Evolutionary conservation across 2,113 vertebrate species (phyloP).

Genomic region (Tragulus kanchil): DNA sequence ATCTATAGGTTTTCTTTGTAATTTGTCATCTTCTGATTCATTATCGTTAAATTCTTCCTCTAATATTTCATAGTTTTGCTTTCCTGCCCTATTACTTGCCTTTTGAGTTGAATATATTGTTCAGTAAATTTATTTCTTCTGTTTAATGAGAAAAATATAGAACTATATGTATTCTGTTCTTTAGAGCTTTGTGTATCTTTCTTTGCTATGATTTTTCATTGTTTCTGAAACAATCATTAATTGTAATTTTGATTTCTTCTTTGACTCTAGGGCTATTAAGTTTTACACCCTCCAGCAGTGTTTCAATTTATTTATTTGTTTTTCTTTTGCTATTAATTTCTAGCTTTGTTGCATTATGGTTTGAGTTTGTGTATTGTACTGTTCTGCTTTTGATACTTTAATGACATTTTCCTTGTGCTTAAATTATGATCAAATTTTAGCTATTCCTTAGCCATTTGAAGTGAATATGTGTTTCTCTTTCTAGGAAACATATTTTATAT

Average conservation of each 20-base stretch:
- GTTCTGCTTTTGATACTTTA: constrained; percentile 59
- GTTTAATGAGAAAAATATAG: constrained; percentile 69
- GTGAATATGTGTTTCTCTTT: constrained; percentile 48
- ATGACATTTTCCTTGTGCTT: constrained; percentile 62
- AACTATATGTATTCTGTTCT: constrained; percentile 37
- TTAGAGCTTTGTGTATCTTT: constrained; percentile 49
- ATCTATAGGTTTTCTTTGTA: constrained; percentile 52
- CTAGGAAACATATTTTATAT: constrained; percentile 56
- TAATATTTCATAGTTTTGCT: constrained; percentile 46
- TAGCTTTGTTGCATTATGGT: constrained; percentile 63
- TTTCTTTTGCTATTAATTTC: constrained; percentile 67
- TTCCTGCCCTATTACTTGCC: constrained; percentile 25
- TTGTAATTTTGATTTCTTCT: constrained; percentile 66
- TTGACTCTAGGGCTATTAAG: constrained; percentile 46
- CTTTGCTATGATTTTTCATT: constrained; percentile 56
- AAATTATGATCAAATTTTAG: constrained; percentile 68
- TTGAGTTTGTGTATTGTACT: constrained; percentile 53
- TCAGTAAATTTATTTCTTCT: constrained; percentile 66
- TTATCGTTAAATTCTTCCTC: constrained; percentile 62
- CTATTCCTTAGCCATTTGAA: constrained; percentile 53
- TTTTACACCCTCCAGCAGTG: not conserved
- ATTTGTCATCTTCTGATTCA: constrained; percentile 41
- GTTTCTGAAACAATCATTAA: constrained; percentile 63
- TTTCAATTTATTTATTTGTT: constrained; percentile 52
- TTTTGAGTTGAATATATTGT: constrained; percentile 38